Percentiles rank a stretch among this genome's conserved stretches.
Evolutionary conservation across 2,888 invertebrate species (phyloP).

Genomic region (Podabrus alpinus): DNA sequence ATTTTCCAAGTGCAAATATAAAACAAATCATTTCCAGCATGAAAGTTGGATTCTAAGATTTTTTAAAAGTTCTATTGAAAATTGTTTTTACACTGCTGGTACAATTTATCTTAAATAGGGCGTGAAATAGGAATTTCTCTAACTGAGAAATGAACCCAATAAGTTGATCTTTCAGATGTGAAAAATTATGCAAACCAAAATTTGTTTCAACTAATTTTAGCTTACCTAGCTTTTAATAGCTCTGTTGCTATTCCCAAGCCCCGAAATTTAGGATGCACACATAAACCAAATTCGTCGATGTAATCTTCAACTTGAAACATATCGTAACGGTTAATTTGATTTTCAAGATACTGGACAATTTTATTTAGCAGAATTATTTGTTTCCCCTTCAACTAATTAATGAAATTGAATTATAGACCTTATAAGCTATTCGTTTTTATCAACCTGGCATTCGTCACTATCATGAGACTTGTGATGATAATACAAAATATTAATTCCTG

Average conservation of each 20-base stretch:
- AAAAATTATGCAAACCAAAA: no score
- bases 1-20: slow-evolving; percentile 1
- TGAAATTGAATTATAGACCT: background rate
- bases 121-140: no score
- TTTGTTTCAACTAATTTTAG: background rate
- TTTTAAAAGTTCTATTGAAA: background rate
- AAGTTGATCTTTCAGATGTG: no score
- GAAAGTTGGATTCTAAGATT: no score
- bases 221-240: slow-evolving; percentile 15
- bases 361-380: slow-evolving; percentile 2
- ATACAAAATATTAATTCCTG: slow-evolving; percentile 12
- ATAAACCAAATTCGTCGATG: slow-evolving; percentile 17
- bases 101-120: no score
- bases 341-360: slow-evolving; percentile 5
- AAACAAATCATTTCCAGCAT: background rate
- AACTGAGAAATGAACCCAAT: no score
- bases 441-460: background rate
- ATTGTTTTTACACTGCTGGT: no score
- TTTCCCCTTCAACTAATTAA: slow-evolving; percentile 8
- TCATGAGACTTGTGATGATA: slow-evolving; percentile 20
- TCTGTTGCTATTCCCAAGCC: slow-evolving; percentile 20
- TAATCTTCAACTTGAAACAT: slow-evolving; percentile 10
- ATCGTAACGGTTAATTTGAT: slow-evolving; percentile 6
- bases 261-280: slow-evolving; percentile 17
- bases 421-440: background rate